A percentile compares a stretch with the other conserved stretches of the same genome.
Evolutionary conservation across 23 tunicate genomes (phyloP).

Genomic region (Phallusia fumigata): DNA sequence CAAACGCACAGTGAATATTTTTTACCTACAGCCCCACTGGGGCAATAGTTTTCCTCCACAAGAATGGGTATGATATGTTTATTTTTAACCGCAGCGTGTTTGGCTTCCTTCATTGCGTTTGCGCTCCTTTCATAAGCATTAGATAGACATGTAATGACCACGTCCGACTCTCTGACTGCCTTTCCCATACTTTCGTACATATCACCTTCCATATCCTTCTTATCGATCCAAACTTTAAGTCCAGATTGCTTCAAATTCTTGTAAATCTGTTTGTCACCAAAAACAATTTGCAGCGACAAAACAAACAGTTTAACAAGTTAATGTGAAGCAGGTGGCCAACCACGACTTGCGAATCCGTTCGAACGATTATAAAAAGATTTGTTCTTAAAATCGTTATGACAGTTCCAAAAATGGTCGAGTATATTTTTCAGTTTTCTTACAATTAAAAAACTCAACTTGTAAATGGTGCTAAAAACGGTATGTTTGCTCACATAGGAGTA

Average conservation of each 20-base stretch:
- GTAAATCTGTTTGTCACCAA: not conserved
- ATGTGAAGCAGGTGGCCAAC: too few species aligned
- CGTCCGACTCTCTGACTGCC: not conserved
- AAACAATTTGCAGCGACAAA: too few species aligned
- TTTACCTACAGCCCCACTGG: not conserved
- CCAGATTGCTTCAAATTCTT: not conserved
- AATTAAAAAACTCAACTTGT: too few species aligned
- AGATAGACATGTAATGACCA: not conserved
- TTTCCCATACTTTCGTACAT: constrained; percentile 1
- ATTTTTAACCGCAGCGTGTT: not conserved
- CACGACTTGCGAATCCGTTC: too few species aligned
- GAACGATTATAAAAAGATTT: too few species aligned
- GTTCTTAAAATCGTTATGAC: too few species aligned
- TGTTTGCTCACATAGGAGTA: too few species aligned
- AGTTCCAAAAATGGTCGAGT: too few species aligned
- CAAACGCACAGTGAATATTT: not conserved
- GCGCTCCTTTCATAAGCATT: not conserved
- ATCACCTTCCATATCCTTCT: not conserved
- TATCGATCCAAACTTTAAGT: not conserved
- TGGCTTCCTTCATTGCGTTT: not conserved
- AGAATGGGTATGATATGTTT: not conserved
- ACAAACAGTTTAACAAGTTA: too few species aligned
- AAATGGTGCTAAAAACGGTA: too few species aligned
- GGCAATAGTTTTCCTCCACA: not conserved
- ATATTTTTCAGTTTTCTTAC: too few species aligned